Evolutionary conservation across 2,888 invertebrate species (phyloP), one percentile per base, ranked within the genome.

Genomic region (Xylota sylvarum): DNA sequence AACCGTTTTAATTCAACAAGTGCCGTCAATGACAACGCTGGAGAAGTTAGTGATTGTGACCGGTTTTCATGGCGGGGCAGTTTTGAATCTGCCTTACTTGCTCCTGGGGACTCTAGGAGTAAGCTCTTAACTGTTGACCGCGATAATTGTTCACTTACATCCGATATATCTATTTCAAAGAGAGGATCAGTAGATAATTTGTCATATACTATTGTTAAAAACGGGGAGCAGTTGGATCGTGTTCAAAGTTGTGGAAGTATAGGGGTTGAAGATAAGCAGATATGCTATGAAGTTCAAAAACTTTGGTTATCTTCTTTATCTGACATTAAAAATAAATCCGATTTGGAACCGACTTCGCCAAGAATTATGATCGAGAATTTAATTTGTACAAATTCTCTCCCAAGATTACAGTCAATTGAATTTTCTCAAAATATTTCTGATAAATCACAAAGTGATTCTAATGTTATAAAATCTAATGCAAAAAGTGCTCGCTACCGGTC

Each of bases 41-140:
- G 90, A 5, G 94, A 94, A 90, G 95, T 96, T 70, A 97, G 97
- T 93, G 97, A 97, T 91, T 96, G 97, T 93, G 97, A 97, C 91
- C 94, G 97, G 88, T 97, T 97, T 93, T 97, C 97, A 90, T 97
- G 97, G 97, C 94, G 97, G 85, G 97, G 97, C 88, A 97, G 97
- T 93, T 97, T 97, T 92, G 97, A 97, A 91, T 97, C 97, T n/a
- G 97, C 97, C 50, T 93, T 97, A 78, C 94, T 97, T 93, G 97
- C 97, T 10, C 92, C 92, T 90, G 96, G 97, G 1, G 97, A 97
- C 92, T 97, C 97, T 7, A 94, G 97, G 88, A 97, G 96, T 48
- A 96, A 96, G 89, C 92, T 97, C 78, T 94, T 95, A 55, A 92
- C 95, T 56, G 91, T 95, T 35, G 95, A 95, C 32, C 94, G 94